Base-by-base conservation (phyloP, 2,888 invertebrate species). In the Mythimna impura region DNA sequence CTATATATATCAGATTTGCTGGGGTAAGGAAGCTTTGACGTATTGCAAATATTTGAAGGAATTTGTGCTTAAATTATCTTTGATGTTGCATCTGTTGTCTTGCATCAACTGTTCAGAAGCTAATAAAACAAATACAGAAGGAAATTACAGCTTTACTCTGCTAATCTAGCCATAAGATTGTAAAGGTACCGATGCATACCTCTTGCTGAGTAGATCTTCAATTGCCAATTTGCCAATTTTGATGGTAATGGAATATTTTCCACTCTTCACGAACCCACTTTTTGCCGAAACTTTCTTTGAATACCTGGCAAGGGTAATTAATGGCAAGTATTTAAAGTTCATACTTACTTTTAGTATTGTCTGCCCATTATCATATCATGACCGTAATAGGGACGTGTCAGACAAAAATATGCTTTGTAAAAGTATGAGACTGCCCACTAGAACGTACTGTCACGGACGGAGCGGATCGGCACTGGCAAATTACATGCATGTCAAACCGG, bases 211-310 rank as follows among this genome's bases (percentile, higher is more conserved):
- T 54, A 25, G 2, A 17, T 22, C 30, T 71, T 36, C 55, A 57
- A 57, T 47, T 22, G 14, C n/a, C 14, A 1, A 20, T 12, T 25
- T 30, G 30, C 30, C 3, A 36, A 36, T 43, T 43, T 14, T 43
- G 14, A 3, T 10, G 14, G 43, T 14, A 10, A 14, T 43, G 14
- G 43, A 43, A 12, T 2, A 43, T 43, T 43, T 43, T 10, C 14
- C 2, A 14, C 43, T 43, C 55, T 57, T 43, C 22, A 50, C 17
- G 22, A 52, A 22, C 47, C 22, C 40, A 34, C 9, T 25, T 60
- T 68, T 20, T 54, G 34, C 52, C 36, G 20, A 63, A 57, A 63
- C 54, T 20, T 34, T 52, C 66, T 58, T 68, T 55, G 8, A 60
- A 78, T 61, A 30, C 9, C 40, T 36, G 25, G 17, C 30, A 17